phyloP scores from a whole-genome alignment of 2,113 vertebrate genomes.

The Nerophis ophidion region DNA sequence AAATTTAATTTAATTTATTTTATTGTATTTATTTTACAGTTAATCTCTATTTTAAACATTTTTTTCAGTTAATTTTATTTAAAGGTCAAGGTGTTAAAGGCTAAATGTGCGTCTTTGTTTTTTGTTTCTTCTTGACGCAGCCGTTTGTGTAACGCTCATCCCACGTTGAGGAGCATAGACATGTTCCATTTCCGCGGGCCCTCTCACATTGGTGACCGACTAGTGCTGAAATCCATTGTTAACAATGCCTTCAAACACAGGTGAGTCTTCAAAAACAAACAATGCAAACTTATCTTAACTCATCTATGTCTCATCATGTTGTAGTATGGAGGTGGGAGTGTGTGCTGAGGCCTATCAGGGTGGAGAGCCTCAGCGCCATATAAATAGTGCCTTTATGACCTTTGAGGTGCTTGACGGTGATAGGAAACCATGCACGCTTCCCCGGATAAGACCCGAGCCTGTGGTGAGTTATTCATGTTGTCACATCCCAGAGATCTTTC shows the following conservation, averaged over 20 bases:
- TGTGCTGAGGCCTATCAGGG: slow-evolving; percentile 88
- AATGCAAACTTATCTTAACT: neutral
- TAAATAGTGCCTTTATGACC: slow-evolving; percentile 98
- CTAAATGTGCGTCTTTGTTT: neutral
- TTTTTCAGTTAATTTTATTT: neutral
- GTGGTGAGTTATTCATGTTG: slow-evolving; percentile 69
- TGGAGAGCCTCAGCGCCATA: slow-evolving; percentile 77
- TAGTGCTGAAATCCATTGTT: slow-evolving; percentile 92
- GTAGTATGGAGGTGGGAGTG: slow-evolving; percentile 96
- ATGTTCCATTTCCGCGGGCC: slow-evolving; percentile 98
- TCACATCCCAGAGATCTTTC: neutral
- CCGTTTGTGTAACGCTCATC: slow-evolving; percentile 85
- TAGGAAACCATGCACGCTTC: slow-evolving; percentile 73
- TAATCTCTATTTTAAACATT: neutral
- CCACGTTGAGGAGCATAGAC: slow-evolving; percentile 87
- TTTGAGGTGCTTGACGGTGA: slow-evolving; percentile 83
- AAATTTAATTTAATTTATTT: no score
- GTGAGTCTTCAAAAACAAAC: slow-evolving; percentile 46
- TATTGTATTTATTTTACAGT: neutral
- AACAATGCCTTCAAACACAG: slow-evolving; percentile 95
- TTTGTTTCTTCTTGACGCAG: slow-evolving; percentile 50
- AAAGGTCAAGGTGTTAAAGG: neutral
- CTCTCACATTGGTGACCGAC: slow-evolving; percentile 88
- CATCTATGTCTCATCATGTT: slow-evolving; percentile 7
- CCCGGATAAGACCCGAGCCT: slow-evolving; percentile 81